Conservation (phyloP, 1,140 invertebrate genomes). For the Drosophila prosaltans region DNA sequence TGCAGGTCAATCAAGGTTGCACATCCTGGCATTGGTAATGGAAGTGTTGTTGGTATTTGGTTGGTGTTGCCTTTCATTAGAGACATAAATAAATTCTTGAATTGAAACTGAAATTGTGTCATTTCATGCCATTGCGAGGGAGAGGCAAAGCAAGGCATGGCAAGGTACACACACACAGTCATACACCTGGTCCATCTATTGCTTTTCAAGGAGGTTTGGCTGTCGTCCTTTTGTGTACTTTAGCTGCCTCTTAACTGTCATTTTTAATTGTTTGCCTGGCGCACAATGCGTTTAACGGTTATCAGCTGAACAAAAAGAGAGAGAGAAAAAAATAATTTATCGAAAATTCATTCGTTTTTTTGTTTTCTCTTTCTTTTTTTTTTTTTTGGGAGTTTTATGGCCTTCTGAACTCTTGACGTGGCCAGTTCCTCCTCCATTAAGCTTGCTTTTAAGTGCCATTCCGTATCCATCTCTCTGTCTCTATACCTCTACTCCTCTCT, state of each 20-base stretch:
- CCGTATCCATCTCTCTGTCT: slow-evolving; percentile 16
- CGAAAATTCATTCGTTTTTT: slow-evolving; percentile 33
- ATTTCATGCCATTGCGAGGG: slow-evolving; percentile 63
- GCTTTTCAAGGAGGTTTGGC: slow-evolving; percentile 48
- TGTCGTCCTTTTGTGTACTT: slow-evolving; percentile 44
- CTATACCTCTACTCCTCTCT: neutral
- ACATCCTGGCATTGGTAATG: slow-evolving; percentile 46
- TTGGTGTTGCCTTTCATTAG: slow-evolving; percentile 70
- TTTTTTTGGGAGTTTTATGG: slow-evolving; percentile 57
- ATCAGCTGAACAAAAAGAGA: slow-evolving; percentile 23
- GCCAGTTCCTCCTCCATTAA: slow-evolving; percentile 64
- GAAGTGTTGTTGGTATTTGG: slow-evolving; percentile 49
- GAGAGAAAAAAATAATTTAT: slow-evolving; percentile 45
- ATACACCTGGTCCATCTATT: slow-evolving; percentile 40
- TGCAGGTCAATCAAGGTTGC: slow-evolving; percentile 58
- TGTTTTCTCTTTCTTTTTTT: slow-evolving; percentile 17
- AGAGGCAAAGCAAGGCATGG: neutral
- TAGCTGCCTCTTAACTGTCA: slow-evolving; percentile 56
- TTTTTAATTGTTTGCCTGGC: slow-evolving; percentile 68
- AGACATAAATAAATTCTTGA: slow-evolving; percentile 40
- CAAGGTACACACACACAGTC: slow-evolving; percentile 17
- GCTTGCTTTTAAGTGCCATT: slow-evolving; percentile 72
- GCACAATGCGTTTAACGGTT: slow-evolving; percentile 51
- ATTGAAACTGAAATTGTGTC: slow-evolving; percentile 76
- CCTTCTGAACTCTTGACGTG: slow-evolving; percentile 64